A percentile compares a stretch with the other conserved stretches of the same genome.
phyloP scores from a whole-genome alignment of 2,888 invertebrate species.

The Perithous albicinctus region DNA sequence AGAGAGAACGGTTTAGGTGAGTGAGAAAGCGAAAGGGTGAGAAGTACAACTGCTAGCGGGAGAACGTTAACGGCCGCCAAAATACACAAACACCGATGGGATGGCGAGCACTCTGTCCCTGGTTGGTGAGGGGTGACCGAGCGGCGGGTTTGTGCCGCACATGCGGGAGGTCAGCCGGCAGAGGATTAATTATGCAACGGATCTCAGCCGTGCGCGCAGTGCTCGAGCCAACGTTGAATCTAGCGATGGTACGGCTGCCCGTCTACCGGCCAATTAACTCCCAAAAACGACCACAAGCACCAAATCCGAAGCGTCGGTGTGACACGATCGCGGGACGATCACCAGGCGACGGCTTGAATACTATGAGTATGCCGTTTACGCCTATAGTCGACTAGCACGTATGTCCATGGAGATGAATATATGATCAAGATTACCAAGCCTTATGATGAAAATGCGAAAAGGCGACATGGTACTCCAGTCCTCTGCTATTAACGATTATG shows the following conservation, averaged over 20 bases:
- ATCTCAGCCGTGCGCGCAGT: slow-evolving; percentile 68
- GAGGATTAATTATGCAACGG: slow-evolving; percentile 82
- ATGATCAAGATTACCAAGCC: no score
- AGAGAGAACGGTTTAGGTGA: slow-evolving; percentile 9
- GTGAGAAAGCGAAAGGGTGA: slow-evolving; percentile 28
- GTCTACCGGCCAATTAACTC: slow-evolving; percentile 80
- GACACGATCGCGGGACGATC: slow-evolving; percentile 33
- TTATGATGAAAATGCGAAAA: no score
- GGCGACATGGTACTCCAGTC: no score
- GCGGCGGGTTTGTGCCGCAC: slow-evolving; percentile 60
- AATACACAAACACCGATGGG: slow-evolving; percentile 72
- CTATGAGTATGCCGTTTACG: background rate
- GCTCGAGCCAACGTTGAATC: slow-evolving; percentile 31
- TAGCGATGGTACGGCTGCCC: slow-evolving; percentile 56
- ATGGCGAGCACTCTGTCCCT: slow-evolving; percentile 22
- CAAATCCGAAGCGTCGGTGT: slow-evolving; percentile 73
- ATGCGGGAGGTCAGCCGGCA: slow-evolving; percentile 78
- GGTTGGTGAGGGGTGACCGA: slow-evolving; percentile 14
- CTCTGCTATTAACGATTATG: no score
- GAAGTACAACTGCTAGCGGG: slow-evolving; percentile 29
- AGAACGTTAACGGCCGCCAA: slow-evolving; percentile 66
- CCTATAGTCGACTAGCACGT: background rate
- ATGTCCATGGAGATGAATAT: no score
- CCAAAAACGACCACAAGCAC: slow-evolving; percentile 76
- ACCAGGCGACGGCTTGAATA: background rate